Base-by-base conservation (phyloP, 2,113 vertebrate genomes). In the Pteronura brasiliensis region DNA sequence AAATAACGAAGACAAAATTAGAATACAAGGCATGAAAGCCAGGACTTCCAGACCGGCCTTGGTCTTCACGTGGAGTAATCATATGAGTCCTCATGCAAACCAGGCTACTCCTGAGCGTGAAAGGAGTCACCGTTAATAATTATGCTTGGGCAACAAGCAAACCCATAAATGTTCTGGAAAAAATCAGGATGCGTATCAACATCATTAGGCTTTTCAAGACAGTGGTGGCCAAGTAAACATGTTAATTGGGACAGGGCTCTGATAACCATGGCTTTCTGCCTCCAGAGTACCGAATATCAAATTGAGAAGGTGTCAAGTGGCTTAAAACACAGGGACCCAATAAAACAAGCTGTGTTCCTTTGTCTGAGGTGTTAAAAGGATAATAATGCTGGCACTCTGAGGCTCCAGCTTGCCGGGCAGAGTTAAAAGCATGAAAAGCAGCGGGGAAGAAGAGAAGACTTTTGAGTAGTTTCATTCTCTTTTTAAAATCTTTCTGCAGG, bases 401-500 rank as follows among this genome's bases (percentile, higher is more conserved):
- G 39, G 21, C n/a, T 63, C 34, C 0, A 14, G 15, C 20, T 92
- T 1, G 6, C 6, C 0, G 13, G 20, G 1, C 20, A 52, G 59
- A 34, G 47, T 76, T 85, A 90, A 92, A 69, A 81, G 18, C 7
- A 2, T 5, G 20, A 69, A 71, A 12, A 93, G 14, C 52, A 71
- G 55, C 14, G 11, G 0, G n/a, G 42, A 95, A 81, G 44, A 67
- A 81, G 76, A 72, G 20, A 23, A 82, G 23, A 36, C 27, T 87
- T 81, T 80, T 49, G 61, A 87, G 49, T 25, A 49, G 31, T 76
- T 21, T 25, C 23, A 47, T 42, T 92, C 34, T 85, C 49, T 71
- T 88, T 84, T 49, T 61, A 74, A 89, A 87, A 63, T 91, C 29
- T 47, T 77, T 67, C 71, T 92, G 92, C 31, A 87, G 17, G 34